These are phyloP conservation scores for Drosophila willistoni DNA, from an alignment of 1,140 invertebrate genomes.

Conservation along the genomic window DNA sequence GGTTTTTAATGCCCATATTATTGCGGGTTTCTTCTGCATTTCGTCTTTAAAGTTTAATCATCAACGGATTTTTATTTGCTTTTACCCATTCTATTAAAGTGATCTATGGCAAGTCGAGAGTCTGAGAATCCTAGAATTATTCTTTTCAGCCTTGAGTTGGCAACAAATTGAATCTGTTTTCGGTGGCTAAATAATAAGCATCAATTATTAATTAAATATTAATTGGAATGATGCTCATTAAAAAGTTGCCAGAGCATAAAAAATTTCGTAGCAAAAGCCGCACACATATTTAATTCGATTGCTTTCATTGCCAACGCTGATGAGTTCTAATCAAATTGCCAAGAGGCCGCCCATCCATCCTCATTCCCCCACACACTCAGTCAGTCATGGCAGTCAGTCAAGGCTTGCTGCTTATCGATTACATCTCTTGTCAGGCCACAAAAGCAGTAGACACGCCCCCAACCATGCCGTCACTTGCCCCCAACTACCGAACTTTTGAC, in stretches of 20 bases:
- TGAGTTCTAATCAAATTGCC: constrained; percentile 70
- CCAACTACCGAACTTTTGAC: constrained; percentile 1
- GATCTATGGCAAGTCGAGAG: no score
- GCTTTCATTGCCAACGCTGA: constrained; percentile 32
- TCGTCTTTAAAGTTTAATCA: not conserved
- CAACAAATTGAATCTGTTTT: constrained; percentile 5
- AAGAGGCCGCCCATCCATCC: constrained; percentile 30
- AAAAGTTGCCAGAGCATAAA: constrained; percentile 64
- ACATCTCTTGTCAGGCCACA: constrained; percentile 58
- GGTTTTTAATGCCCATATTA: constrained; percentile 36
- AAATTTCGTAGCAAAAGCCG: constrained; percentile 43
- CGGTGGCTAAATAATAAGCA: constrained; percentile 28
- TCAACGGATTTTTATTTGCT: not conserved
- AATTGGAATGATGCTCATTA: constrained; percentile 72
- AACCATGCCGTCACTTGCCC: no score
- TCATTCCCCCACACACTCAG: constrained; percentile 16
- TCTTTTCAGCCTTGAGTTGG: not conserved
- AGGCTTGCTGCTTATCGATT: constrained; percentile 72
- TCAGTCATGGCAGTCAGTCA: constrained; percentile 45
- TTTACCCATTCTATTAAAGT: not conserved
- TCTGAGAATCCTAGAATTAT: not conserved
- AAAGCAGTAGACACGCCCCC: constrained; percentile 11
- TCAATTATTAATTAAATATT: constrained; percentile 44
- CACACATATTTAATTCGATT: constrained; percentile 55
- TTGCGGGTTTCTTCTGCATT: not conserved